phyloP scores from a whole-genome alignment of 2,113 vertebrate species.

The Peromyscus polionotus region DNA sequence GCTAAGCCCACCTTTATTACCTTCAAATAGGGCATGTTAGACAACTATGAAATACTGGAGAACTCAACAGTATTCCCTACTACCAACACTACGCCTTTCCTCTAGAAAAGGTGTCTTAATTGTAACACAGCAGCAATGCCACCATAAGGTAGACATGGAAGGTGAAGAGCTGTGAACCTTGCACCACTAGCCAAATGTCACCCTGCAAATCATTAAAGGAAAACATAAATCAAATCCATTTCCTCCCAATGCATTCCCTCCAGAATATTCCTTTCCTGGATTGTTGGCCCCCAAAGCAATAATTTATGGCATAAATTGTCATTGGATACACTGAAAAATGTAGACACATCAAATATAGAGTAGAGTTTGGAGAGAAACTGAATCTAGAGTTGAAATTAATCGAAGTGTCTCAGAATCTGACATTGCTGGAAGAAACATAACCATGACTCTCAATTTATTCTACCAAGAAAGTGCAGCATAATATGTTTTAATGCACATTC shows the following conservation, averaged over 20 bases:
- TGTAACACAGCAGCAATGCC: too few species aligned
- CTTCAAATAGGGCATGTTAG: neutral
- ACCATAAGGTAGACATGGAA: neutral
- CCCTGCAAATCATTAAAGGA: neutral
- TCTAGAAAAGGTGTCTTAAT: neutral
- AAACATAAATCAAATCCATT: constrained; percentile 34
- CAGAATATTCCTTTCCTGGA: constrained; percentile 16
- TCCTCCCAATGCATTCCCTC: neutral
- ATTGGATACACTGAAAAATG: constrained; percentile 84
- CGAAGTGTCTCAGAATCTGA: constrained; percentile 81
- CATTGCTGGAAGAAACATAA: constrained; percentile 80
- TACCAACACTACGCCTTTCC: neutral
- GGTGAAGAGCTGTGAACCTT: neutral
- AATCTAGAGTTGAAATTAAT: constrained; percentile 85
- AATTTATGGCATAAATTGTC: constrained; percentile 82
- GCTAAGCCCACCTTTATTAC: neutral
- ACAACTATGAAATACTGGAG: neutral
- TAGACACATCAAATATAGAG: constrained; percentile 76
- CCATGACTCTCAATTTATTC: constrained; percentile 82
- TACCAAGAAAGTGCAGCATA: constrained; percentile 81
- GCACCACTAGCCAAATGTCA: neutral
- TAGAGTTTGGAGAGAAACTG: constrained; percentile 80
- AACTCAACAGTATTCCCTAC: neutral
- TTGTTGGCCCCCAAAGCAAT: constrained; percentile 60
- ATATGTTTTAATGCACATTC: constrained; percentile 85